A percentile compares a stretch with the other conserved stretches of the same genome.
These are phyloP conservation scores for Lycaon pictus DNA, from an alignment of 2,113 vertebrate species.

Conservation along the genomic window DNA sequence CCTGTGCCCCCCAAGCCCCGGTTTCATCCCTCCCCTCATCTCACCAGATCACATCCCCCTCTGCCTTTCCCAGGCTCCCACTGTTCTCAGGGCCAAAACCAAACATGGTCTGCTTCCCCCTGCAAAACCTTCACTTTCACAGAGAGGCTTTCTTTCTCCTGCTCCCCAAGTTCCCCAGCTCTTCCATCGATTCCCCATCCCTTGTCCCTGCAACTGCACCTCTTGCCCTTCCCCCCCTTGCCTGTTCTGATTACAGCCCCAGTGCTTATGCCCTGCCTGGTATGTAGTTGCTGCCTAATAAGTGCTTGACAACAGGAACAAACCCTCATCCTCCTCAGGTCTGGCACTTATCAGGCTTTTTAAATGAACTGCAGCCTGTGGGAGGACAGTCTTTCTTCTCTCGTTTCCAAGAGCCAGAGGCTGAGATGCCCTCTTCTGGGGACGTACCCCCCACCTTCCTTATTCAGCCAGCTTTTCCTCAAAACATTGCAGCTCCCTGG, in stretches of 20 bases:
- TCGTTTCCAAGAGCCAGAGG: background rate
- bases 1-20: accelerated
- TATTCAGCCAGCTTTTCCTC: background rate
- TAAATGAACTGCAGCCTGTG: background rate
- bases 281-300: background rate
- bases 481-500: too few relatives aligned
- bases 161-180: background rate
- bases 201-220: background rate
- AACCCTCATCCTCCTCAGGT: background rate
- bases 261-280: background rate
- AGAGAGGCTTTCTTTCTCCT: background rate
- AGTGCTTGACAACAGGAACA: background rate
- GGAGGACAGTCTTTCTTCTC: background rate
- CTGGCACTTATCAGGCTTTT: background rate
- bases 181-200: background rate
- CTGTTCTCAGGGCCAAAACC: background rate
- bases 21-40: background rate
- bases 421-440: background rate
- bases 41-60: background rate
- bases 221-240: background rate
- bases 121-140: background rate
- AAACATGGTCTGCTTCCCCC: background rate
- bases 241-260: background rate
- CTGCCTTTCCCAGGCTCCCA: background rate
- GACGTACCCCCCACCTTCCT: background rate